phyloP scores from a whole-genome alignment of 1,140 invertebrate species.

The Venturia canescens region DNA sequence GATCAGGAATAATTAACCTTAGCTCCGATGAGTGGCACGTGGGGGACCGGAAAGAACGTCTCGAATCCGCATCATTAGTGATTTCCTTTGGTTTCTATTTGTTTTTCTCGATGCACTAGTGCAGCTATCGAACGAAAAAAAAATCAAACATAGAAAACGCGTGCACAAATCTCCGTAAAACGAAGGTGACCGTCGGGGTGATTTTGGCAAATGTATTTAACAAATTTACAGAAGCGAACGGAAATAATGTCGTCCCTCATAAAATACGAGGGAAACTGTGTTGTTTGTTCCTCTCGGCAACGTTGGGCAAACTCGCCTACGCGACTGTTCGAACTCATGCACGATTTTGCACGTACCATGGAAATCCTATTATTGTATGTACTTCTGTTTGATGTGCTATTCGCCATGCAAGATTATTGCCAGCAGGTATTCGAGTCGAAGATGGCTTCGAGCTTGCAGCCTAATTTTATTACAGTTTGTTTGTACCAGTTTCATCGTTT shows the following conservation, averaged over 20 bases:
- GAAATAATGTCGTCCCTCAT: neutral
- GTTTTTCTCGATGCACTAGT: neutral
- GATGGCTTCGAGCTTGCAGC: neutral
- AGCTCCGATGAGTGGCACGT: neutral
- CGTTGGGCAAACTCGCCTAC: conserved; percentile 5
- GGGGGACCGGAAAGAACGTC: neutral
- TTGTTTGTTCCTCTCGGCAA: neutral
- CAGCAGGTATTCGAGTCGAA: neutral
- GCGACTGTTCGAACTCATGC: neutral
- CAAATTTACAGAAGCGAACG: neutral
- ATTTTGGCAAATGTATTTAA: neutral
- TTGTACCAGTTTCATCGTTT: neutral
- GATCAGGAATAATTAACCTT: neutral
- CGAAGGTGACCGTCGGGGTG: neutral
- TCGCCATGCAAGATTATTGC: neutral
- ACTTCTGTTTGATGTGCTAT: neutral
- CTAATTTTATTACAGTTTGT: neutral
- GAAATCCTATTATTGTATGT: conserved; percentile 14
- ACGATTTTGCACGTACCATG: conserved; percentile 14
- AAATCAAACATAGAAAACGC: neutral
- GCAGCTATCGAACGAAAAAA: neutral
- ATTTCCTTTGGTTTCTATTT: neutral
- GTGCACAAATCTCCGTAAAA: neutral
- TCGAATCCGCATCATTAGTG: neutral
- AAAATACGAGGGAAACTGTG: neutral